Conservation (phyloP, 1,140 invertebrate species). For the Anthonomus grandis region DNA sequence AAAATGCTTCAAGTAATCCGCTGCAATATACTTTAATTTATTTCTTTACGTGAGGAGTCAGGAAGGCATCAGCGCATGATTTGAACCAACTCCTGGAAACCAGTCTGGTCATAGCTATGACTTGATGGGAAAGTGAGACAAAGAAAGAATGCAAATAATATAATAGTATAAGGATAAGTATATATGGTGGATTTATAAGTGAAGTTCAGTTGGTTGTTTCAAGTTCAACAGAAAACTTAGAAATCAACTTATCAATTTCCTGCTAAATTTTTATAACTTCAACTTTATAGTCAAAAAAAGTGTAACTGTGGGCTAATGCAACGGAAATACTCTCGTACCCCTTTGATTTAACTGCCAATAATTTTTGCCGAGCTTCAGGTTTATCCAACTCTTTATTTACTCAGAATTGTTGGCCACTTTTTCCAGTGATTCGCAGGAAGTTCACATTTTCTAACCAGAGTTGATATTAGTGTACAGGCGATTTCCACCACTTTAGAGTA, state of each 20-base stretch:
- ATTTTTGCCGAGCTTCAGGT: constrained; percentile 57
- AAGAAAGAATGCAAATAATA: no score
- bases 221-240: background rate
- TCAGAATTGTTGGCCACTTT: constrained; percentile 75
- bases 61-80: constrained; percentile 92
- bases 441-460: constrained; percentile 57
- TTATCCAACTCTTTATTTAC: constrained; percentile 65
- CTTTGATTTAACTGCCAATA: constrained; percentile 61
- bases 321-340: constrained; percentile 94
- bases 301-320: constrained; percentile 92
- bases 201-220: background rate
- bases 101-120: constrained; percentile 94
- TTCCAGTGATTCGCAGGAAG: constrained; percentile 57
- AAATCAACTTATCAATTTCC: constrained; percentile 57
- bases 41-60: constrained; percentile 91
- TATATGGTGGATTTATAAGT: background rate
- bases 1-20: no score
- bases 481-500: constrained; percentile 91
- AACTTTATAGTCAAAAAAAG: constrained; percentile 84
- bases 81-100: constrained; percentile 86
- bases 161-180: no score
- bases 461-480: constrained; percentile 83
- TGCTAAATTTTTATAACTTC: constrained; percentile 77
- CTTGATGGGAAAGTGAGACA: constrained; percentile 88
- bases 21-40: constrained; percentile 85